phyloP scores from a whole-genome alignment of 2,888 invertebrate species.

The Drosophila borealis region DNA sequence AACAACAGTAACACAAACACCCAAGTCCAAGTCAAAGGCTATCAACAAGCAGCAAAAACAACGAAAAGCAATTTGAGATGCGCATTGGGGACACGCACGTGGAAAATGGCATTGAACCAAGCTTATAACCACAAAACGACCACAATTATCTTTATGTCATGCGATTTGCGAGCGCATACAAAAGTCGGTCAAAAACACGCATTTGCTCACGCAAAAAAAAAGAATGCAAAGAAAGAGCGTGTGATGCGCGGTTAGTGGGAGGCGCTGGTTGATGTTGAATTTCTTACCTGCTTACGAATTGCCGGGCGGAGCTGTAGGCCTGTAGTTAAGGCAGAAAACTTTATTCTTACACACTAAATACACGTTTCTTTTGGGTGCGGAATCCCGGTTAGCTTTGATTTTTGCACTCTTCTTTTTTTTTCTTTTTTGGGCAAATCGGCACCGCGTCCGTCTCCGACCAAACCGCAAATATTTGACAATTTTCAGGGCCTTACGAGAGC shows the following conservation, averaged over 20 bases:
- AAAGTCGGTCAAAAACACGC: conserved; percentile 54
- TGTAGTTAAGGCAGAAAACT: conserved; percentile 49
- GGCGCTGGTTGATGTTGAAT: conserved; percentile 24
- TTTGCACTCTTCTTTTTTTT: conserved; percentile 24
- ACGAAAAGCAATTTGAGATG: conserved; percentile 55
- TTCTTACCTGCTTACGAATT: conserved; percentile 51
- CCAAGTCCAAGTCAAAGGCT: conserved; percentile 51
- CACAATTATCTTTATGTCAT: conserved; percentile 39
- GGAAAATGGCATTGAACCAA: conserved; percentile 24
- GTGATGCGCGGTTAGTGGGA: conserved; percentile 29
- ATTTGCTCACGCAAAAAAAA: conserved; percentile 40
- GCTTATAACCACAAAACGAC: conserved; percentile 72
- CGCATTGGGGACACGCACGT: conserved; percentile 45
- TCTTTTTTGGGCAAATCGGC: conserved; percentile 44
- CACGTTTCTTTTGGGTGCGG: conserved; percentile 24
- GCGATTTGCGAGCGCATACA: conserved; percentile 40
- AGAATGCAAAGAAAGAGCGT: conserved; percentile 8
- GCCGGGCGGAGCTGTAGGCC: conserved; percentile 45
- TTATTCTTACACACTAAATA: conserved; percentile 66
- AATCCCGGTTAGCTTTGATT: conserved; percentile 25
- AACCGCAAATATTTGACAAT: conserved; percentile 50
- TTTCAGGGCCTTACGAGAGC: conserved; percentile 41
- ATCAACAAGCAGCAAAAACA: conserved; percentile 56
- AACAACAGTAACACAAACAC: conserved; percentile 17
- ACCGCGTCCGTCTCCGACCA: conserved; percentile 54